Base-by-base conservation (phyloP, 1,140 invertebrate genomes). In the Limonius californicus region DNA sequence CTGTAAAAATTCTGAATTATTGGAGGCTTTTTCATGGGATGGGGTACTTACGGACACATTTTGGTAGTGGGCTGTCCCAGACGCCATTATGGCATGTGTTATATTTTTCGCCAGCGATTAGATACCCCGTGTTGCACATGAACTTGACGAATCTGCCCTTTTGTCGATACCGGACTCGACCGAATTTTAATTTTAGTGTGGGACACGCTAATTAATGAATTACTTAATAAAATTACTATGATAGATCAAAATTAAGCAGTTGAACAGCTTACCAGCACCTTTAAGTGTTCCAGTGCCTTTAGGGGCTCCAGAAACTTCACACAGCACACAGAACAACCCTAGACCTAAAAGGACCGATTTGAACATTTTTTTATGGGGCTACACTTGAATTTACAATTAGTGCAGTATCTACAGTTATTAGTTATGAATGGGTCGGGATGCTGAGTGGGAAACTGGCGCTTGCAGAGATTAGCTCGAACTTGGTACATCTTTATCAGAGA, bases 11-110 rank as follows among this genome's bases (percentile, higher is more conserved):
- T 14, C 23, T 14, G 19, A 15, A 14, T 27, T n/a, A n/a, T 42
- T 8, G 42, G 19, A 32, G 9, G 3, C 2, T 55, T 58, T 21
- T 54, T 54, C 15, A 32, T n/a, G n/a, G n/a, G n/a, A n/a, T n/a
- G n/a, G n/a, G n/a, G n/a, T n/a, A 74, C 74, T 74, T 66, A 74
- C 74, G 57, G 42, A 77, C 73, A 65, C 75, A 77, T 63, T 67
- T 70, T 18, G 75, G 72, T 23, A 60, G 15, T 35, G 19, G 21
- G 16, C 50, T 45, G 63, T 74, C 70, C 73, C 73, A 76, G 32
- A 54, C 56, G 0, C 72, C 73, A 35, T 68, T 56, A 1, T 43
- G 27, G 61, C 75, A 77, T 15, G 62, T 66, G 30, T 57, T 65
- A 50, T 70, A 69, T 58, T 61, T 69, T 16, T 76, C 73, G 6